phyloP scores from a whole-genome alignment of 2,113 vertebrate species.

The Lipophrys pholis region DNA sequence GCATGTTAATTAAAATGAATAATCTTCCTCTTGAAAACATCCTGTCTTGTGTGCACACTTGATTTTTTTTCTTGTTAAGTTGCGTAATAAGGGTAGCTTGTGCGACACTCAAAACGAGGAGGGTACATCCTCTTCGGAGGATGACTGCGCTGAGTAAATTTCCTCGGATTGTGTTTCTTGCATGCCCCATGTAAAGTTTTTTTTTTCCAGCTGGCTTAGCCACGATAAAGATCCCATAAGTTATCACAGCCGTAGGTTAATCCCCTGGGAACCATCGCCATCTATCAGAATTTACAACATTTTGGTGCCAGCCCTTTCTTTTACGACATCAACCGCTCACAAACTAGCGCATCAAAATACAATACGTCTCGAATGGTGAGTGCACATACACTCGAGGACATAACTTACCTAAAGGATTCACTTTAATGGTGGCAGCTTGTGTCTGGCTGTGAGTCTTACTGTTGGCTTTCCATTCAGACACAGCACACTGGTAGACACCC shows the following conservation, averaged over 20 bases:
- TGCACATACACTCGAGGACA: not conserved
- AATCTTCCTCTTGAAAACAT: not conserved
- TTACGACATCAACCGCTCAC: no score
- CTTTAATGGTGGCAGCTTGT: constrained; percentile 54
- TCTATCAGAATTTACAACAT: no score
- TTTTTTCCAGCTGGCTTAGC: not conserved
- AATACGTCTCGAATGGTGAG: no score
- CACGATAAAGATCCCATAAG: not conserved
- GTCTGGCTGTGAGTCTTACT: constrained; percentile 62
- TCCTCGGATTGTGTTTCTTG: not conserved
- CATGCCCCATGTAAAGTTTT: fast-evolving
- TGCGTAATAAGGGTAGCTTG: not conserved
- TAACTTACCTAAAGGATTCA: constrained; percentile 79
- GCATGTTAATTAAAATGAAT: not conserved
- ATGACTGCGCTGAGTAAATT: not conserved
- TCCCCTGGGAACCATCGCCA: not conserved
- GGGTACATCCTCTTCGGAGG: fast-evolving
- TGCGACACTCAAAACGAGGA: fast-evolving
- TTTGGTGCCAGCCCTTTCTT: no score
- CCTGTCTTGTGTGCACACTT: not conserved
- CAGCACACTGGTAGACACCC: constrained; percentile 81
- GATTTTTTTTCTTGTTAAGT: not conserved
- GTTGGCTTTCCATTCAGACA: constrained; percentile 69
- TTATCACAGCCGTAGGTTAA: fast-evolving
- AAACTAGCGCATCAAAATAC: no score